Conservation (phyloP, 1,140 invertebrate species). For the Manduca sexta region DNA sequence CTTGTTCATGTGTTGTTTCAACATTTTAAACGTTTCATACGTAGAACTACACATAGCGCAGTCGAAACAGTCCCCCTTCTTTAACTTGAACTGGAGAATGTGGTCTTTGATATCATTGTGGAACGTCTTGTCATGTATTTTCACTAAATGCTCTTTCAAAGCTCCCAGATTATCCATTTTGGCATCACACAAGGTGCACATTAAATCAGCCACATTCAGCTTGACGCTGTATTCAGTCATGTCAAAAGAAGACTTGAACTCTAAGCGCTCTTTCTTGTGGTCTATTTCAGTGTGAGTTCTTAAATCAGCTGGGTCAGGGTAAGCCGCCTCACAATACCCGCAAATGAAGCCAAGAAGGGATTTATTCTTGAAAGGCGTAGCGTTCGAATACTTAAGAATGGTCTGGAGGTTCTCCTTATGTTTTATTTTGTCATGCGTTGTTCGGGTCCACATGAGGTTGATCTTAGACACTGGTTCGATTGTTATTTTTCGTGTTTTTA, state of each 20-base stretch:
- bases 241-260: constrained; percentile 39
- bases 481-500: constrained; percentile 9
- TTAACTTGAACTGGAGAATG: constrained; percentile 47
- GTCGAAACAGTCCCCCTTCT: constrained; percentile 44
- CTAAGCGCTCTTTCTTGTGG: constrained; percentile 35
- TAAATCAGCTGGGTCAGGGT: constrained; percentile 42
- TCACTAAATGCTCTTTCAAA: constrained; percentile 41
- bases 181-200: constrained; percentile 34
- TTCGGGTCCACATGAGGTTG: constrained; percentile 24
- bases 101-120: constrained; percentile 52
- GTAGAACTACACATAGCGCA: constrained; percentile 47
- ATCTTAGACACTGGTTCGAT: constrained; percentile 12
- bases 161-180: constrained; percentile 28
- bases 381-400: constrained; percentile 45
- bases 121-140: constrained; percentile 34
- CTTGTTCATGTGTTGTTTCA: constrained; percentile 64
- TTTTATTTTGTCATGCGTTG: constrained; percentile 32
- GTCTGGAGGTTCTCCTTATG: constrained; percentile 44
- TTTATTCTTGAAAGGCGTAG: constrained; percentile 46
- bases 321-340: constrained; percentile 42
- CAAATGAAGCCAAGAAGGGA: constrained; percentile 41
- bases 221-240: constrained; percentile 49
- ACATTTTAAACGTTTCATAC: constrained; percentile 61
- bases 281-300: constrained; percentile 33
- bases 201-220: constrained; percentile 36